These are phyloP conservation scores for Panorpa germanica DNA, from an alignment of 2,888 invertebrate genomes.

Conservation along the genomic window DNA sequence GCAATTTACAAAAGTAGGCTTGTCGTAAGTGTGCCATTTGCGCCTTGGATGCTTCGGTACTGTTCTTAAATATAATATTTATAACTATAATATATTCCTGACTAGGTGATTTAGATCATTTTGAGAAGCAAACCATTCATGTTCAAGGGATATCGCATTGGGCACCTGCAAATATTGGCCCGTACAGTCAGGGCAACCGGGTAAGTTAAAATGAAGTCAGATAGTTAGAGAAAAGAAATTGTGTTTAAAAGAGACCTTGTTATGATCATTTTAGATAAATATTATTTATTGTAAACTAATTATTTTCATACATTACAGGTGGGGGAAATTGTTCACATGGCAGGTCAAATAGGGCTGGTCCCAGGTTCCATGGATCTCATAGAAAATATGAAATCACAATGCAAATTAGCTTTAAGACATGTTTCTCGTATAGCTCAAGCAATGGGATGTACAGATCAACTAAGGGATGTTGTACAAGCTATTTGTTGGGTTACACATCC, in stretches of 20 bases:
- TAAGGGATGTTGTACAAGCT: constrained; percentile 71
- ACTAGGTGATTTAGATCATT: constrained; percentile 14
- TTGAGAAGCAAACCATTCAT: constrained; percentile 70
- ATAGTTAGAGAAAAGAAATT: constrained; percentile 1
- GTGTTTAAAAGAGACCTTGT: not conserved
- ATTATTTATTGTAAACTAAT: not conserved
- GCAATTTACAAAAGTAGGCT: no score
- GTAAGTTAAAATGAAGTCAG: constrained; percentile 25
- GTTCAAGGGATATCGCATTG: constrained; percentile 92
- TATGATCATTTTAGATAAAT: not conserved
- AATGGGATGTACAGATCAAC: constrained; percentile 54
- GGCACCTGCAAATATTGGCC: constrained; percentile 96
- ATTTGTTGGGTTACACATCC: constrained; percentile 72
- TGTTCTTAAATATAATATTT: not conserved
- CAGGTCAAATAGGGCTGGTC: constrained; percentile 83
- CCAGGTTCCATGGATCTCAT: constrained; percentile 61
- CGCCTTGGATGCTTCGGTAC: constrained; percentile 13
- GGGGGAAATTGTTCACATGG: constrained; percentile 66
- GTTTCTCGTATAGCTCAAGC: constrained; percentile 66
- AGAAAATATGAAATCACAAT: constrained; percentile 58
- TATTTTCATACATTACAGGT: constrained; percentile 29
- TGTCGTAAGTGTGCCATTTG: constrained; percentile 15
- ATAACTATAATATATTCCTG: constrained; percentile 4
- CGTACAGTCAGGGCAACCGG: constrained; percentile 83
- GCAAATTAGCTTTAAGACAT: constrained; percentile 67